Percentiles rank a stretch among this genome's conserved stretches.
These are phyloP conservation scores for Leucoma salicis DNA, from an alignment of 2,888 invertebrate genomes.

Conservation along the genomic window DNA sequence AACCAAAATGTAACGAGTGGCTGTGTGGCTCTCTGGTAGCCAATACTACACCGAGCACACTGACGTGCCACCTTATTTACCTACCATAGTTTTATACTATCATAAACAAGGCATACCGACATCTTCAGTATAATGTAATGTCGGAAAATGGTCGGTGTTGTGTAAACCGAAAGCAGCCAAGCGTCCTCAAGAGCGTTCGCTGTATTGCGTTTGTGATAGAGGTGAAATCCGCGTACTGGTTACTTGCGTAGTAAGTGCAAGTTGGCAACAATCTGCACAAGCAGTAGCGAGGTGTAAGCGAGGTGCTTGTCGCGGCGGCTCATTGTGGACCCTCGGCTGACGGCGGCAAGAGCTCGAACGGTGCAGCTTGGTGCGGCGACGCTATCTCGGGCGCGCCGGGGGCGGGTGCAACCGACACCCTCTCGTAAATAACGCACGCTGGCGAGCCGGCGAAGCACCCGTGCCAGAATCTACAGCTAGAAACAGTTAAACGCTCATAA, in stretches of 20 bases:
- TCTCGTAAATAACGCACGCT: conserved; percentile 81
- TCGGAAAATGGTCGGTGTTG: conserved; percentile 54
- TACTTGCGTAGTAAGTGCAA: conserved; percentile 52
- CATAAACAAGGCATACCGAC: conserved; percentile 72
- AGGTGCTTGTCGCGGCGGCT: conserved; percentile 46
- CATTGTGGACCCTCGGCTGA: conserved; percentile 37
- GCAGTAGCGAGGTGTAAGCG: conserved; percentile 66
- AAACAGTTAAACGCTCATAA: conserved; percentile 83
- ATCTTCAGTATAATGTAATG: conserved; percentile 67
- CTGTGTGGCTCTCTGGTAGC: conserved; percentile 42
- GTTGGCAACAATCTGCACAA: conserved; percentile 72
- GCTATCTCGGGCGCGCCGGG: conserved; percentile 75
- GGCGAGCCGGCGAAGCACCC: conserved; percentile 81
- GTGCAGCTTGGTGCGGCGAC: conserved; percentile 51
- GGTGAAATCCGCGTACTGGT: conserved; percentile 61
- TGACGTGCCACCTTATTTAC: conserved; percentile 62
- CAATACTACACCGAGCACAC: conserved; percentile 51
- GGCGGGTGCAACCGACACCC: conserved; percentile 60
- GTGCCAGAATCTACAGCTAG: conserved; percentile 82
- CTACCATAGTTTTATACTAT: conserved; percentile 70
- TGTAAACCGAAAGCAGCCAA: conserved; percentile 48
- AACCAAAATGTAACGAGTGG: conserved; percentile 44
- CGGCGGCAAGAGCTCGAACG: conserved; percentile 32
- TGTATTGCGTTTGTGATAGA: conserved; percentile 61
- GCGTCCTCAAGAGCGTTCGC: conserved; percentile 41